Conservation (phyloP, 2,113 vertebrate species). For the Cottus gobio region DNA sequence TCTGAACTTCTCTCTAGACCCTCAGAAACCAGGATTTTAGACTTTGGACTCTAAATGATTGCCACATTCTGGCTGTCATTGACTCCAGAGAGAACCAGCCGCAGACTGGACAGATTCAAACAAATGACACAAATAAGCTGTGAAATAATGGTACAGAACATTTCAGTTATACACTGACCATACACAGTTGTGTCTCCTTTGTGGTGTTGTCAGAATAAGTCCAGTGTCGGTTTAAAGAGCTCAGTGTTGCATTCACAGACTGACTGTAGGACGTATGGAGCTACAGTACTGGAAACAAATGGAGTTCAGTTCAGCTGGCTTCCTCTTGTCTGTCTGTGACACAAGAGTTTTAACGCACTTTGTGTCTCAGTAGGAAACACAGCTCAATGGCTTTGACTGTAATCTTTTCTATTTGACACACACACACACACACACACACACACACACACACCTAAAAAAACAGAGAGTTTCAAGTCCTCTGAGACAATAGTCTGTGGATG, state of each 20-base stretch:
- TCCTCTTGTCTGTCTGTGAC: constrained; percentile 52
- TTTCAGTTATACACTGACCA: neutral
- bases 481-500: constrained; percentile 54
- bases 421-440: constrained; percentile 10
- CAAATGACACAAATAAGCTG: constrained; percentile 6
- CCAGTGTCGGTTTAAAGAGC: constrained; percentile 36
- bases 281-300: constrained; percentile 48
- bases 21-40: neutral
- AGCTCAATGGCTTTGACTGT: constrained; percentile 62
- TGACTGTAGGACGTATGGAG: constrained; percentile 12
- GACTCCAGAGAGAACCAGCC: neutral
- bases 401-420: constrained; percentile 56
- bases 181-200: constrained; percentile 1
- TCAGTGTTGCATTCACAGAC: constrained; percentile 35
- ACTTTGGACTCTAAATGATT: neutral
- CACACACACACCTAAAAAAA: constrained; percentile 10
- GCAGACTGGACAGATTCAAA: neutral
- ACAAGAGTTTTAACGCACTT: constrained; percentile 47
- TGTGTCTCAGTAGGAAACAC: constrained; percentile 26
- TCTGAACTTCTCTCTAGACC: neutral
- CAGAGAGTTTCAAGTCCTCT: constrained; percentile 27
- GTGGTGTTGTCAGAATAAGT: constrained; percentile 26
- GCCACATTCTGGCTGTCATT: neutral
- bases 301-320: constrained; percentile 32
- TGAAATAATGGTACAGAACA: neutral